Evolutionary conservation across 2,888 invertebrate genomes (phyloP).

Genomic region (Nymphalis polychloros): DNA sequence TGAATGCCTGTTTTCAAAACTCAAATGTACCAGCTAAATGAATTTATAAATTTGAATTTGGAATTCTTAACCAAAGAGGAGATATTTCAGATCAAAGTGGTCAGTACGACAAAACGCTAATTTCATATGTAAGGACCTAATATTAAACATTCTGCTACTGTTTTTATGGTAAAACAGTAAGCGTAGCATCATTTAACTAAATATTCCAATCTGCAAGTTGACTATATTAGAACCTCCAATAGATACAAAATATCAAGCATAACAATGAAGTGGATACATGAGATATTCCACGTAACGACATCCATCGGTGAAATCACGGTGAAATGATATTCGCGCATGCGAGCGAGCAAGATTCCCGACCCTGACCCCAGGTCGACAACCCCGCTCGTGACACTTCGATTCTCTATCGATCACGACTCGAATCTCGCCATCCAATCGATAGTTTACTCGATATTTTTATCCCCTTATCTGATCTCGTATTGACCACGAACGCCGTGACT

Average conservation of each 20-base stretch:
- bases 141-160: too few species aligned
- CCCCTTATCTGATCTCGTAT: constrained; percentile 68
- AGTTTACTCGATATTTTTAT: constrained; percentile 67
- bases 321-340: constrained; percentile 69
- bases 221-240: constrained; percentile 21
- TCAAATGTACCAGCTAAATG: too few species aligned
- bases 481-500: constrained; percentile 62
- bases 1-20: too few species aligned
- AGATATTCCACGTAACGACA: constrained; percentile 73
- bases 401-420: constrained; percentile 79
- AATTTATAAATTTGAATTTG: too few species aligned
- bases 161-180: too few species aligned
- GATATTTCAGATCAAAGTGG: too few species aligned
- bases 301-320: constrained; percentile 62
- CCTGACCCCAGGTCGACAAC: constrained; percentile 76
- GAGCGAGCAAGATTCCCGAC: constrained; percentile 66
- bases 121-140: too few species aligned
- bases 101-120: too few species aligned
- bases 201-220: constrained; percentile 18
- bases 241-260: constrained; percentile 58
- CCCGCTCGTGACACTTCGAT: constrained; percentile 80
- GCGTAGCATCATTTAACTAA: constrained; percentile 5
- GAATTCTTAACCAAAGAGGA: too few species aligned
- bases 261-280: constrained; percentile 70
- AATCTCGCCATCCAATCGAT: constrained; percentile 68